These are phyloP conservation scores for Mandrillus leucophaeus DNA, from an alignment of 2,113 vertebrate genomes.

Conservation along the genomic window DNA sequence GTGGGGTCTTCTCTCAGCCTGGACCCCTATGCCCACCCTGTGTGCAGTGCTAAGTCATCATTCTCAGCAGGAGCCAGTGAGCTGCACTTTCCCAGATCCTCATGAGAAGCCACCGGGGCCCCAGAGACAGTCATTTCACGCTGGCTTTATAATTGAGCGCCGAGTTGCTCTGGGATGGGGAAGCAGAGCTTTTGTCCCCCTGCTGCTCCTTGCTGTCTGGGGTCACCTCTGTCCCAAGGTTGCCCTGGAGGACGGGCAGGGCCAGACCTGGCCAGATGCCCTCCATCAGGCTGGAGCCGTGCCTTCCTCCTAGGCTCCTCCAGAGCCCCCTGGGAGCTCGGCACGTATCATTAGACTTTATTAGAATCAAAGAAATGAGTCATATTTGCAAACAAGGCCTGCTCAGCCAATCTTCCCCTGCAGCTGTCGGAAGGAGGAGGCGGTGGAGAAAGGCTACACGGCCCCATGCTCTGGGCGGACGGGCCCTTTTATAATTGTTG, in stretches of 20 bases:
- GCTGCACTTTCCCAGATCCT: neutral
- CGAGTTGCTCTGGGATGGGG: neutral
- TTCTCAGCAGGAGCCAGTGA: neutral
- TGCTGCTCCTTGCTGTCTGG: neutral
- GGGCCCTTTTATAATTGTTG: constrained; percentile 71
- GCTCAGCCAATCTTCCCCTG: constrained; percentile 48
- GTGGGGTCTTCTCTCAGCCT: neutral
- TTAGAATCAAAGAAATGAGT: constrained; percentile 79
- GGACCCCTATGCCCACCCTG: neutral
- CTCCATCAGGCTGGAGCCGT: constrained; percentile 53
- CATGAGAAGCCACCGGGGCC: neutral
- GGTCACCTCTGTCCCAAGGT: neutral
- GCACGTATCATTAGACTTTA: constrained; percentile 74
- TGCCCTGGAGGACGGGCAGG: constrained; percentile 6
- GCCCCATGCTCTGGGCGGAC: constrained; percentile 16
- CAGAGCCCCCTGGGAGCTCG: constrained; percentile 55
- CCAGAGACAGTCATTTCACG: neutral
- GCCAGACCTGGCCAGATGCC: constrained; percentile 23
- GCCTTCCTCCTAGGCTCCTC: constrained; percentile 49
- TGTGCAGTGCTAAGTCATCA: neutral
- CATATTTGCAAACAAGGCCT: constrained; percentile 72
- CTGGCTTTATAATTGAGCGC: neutral
- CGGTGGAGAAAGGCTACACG: neutral
- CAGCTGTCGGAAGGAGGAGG: constrained; percentile 55
- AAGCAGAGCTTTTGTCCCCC: neutral